Evolutionary conservation across 2,113 vertebrate species (phyloP).

Genomic region (Aphelocoma coerulescens): DNA sequence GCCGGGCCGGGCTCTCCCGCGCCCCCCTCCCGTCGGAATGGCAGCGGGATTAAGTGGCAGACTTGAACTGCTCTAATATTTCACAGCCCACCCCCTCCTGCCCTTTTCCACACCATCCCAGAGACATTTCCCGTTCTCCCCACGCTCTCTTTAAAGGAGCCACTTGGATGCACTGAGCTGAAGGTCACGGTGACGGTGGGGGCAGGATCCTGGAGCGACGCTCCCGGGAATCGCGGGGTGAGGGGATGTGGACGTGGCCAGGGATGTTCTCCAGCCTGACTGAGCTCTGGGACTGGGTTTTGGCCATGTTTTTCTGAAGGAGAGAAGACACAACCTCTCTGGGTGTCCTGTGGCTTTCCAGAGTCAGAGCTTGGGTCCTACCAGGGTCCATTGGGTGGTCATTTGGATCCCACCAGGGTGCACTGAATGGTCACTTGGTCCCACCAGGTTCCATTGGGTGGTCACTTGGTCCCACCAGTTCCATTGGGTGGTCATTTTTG

Average conservation of each 20-base stretch:
- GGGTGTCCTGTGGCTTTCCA: background rate
- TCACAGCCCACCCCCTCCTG: constrained; percentile 66
- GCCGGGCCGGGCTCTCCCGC: background rate
- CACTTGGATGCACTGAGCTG: background rate
- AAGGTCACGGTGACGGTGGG: background rate
- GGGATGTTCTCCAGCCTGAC: background rate
- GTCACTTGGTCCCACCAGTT: background rate
- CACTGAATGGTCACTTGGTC: accelerated
- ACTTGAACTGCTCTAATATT: background rate
- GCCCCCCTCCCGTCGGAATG: background rate
- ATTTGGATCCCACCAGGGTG: accelerated
- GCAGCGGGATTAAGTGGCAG: constrained; percentile 40
- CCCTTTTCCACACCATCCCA: constrained; percentile 59
- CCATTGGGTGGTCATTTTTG: accelerated
- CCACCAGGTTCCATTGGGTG: accelerated
- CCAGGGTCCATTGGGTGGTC: accelerated
- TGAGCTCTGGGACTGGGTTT: background rate
- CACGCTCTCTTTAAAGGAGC: constrained; percentile 36
- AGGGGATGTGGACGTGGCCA: accelerated
- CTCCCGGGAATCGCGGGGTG: background rate
- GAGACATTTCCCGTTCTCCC: constrained; percentile 65
- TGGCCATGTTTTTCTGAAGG: background rate
- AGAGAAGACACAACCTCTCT: background rate
- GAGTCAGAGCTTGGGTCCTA: background rate
- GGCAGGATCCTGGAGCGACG: background rate